A percentile compares a stretch with the other conserved stretches of the same genome.
Evolutionary conservation across 2,797 vertebrate species (phyloP).

Genomic region (Astyanax mexicanus): DNA sequence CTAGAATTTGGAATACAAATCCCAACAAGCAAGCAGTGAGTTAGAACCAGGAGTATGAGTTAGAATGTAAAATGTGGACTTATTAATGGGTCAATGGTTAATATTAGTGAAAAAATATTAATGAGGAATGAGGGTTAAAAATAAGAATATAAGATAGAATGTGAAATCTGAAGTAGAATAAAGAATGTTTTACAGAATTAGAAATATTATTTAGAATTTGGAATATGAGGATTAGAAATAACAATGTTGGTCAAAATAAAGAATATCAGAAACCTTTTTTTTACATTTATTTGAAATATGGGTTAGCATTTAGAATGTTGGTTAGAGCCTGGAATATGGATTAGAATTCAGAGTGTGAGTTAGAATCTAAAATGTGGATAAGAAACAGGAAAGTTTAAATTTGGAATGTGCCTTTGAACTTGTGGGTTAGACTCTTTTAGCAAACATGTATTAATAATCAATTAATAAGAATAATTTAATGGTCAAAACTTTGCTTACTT

Average conservation of each 20-base stretch:
- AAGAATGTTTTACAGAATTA: neutral
- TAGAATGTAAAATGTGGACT: neutral
- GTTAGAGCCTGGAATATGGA: neutral
- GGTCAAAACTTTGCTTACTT: constrained; percentile 78
- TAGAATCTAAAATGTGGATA: neutral
- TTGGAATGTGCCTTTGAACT: neutral
- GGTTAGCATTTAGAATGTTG: constrained; percentile 5
- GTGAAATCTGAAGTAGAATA: constrained; percentile 1
- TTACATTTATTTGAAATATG: neutral
- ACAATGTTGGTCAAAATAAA: neutral
- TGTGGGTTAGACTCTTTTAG: too few relatives aligned
- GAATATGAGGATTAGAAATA: neutral
- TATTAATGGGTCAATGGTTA: too few relatives aligned
- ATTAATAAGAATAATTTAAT: neutral
- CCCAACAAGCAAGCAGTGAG: too few relatives aligned
- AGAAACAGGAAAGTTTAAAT: too few relatives aligned
- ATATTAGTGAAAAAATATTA: too few relatives aligned
- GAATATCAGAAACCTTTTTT: neutral
- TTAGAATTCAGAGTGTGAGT: neutral
- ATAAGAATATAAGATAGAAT: neutral
- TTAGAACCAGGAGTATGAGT: neutral
- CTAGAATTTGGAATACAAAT: neutral
- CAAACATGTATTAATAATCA: too few relatives aligned
- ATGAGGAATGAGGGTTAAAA: neutral
- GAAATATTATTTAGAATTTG: too few relatives aligned